These are phyloP conservation scores for Lamproptera curius DNA, from an alignment of 2,888 invertebrate genomes.

Conservation along the genomic window DNA sequence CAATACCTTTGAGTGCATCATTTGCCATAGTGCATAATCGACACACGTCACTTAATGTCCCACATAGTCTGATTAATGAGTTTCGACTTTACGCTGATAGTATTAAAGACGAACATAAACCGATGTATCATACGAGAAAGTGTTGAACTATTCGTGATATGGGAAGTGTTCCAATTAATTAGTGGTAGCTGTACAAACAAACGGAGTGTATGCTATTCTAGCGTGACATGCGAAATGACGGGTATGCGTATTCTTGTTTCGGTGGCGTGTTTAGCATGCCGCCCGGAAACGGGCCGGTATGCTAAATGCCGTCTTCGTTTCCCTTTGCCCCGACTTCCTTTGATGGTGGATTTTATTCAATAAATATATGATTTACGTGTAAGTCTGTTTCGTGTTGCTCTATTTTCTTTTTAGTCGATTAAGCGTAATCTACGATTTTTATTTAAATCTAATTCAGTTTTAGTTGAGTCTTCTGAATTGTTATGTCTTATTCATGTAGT, in stretches of 20 bases:
- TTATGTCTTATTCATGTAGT: too few species aligned
- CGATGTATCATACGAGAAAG: constrained; percentile 52
- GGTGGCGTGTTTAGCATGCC: constrained; percentile 3
- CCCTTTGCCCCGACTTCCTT: too few species aligned
- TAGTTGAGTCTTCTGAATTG: too few species aligned
- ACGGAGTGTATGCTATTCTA: constrained; percentile 33
- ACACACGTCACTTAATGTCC: constrained; percentile 17
- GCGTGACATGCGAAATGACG: constrained; percentile 13
- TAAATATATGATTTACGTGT: too few species aligned
- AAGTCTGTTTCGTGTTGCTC: too few species aligned
- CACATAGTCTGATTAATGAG: constrained; percentile 9
- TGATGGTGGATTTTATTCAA: too few species aligned
- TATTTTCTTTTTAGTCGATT: too few species aligned
- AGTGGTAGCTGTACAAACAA: constrained; percentile 42
- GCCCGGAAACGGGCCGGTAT: not conserved
- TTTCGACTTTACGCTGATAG: constrained; percentile 5
- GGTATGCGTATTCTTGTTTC: constrained; percentile 2
- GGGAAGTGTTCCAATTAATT: constrained; percentile 47
- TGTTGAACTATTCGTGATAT: constrained; percentile 40
- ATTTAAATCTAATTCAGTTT: too few species aligned
- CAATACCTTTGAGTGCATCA: constrained; percentile 60
- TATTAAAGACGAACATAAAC: not conserved
- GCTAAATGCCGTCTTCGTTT: too few species aligned
- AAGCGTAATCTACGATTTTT: too few species aligned
- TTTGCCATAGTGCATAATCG: constrained; percentile 31